These are phyloP conservation scores for Rallus limicola DNA, from an alignment of 2,113 vertebrate species.

Conservation along the genomic window DNA sequence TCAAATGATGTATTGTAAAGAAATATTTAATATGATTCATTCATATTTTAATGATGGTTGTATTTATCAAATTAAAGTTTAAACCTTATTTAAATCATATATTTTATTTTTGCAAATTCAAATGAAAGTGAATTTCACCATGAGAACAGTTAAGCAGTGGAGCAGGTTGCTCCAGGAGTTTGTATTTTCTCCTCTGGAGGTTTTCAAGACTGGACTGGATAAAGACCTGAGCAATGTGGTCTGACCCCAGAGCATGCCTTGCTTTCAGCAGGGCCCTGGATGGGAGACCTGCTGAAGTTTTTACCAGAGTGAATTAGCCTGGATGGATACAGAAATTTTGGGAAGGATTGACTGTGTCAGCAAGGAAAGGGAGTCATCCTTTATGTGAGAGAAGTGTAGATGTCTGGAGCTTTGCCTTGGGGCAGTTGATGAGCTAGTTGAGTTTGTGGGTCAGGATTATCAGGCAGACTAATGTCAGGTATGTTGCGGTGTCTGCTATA, in stretches of 20 bases:
- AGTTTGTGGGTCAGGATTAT: neutral
- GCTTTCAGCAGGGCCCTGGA: neutral
- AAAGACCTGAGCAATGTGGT: neutral
- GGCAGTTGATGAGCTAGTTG: neutral
- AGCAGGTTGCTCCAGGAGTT: neutral
- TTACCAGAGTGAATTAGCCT: neutral
- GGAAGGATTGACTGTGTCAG: neutral
- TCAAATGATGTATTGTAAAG: neutral
- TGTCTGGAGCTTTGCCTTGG: neutral
- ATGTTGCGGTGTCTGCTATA: neutral
- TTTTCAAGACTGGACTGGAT: neutral
- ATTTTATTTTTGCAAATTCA: neutral
- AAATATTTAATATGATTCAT: neutral
- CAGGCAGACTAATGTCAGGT: neutral
- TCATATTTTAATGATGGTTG: neutral
- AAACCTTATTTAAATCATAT: neutral
- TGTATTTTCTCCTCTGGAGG: neutral
- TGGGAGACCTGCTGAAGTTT: neutral
- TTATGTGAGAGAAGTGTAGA: rapidly evolving
- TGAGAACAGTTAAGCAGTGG: neutral
- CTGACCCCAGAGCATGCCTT: neutral
- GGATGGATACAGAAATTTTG: neutral
- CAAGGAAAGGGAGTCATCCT: neutral
- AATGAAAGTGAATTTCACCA: neutral
- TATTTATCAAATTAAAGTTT: neutral